phyloP scores from a whole-genome alignment of 1,140 invertebrate species.

The Telenomus remus region DNA sequence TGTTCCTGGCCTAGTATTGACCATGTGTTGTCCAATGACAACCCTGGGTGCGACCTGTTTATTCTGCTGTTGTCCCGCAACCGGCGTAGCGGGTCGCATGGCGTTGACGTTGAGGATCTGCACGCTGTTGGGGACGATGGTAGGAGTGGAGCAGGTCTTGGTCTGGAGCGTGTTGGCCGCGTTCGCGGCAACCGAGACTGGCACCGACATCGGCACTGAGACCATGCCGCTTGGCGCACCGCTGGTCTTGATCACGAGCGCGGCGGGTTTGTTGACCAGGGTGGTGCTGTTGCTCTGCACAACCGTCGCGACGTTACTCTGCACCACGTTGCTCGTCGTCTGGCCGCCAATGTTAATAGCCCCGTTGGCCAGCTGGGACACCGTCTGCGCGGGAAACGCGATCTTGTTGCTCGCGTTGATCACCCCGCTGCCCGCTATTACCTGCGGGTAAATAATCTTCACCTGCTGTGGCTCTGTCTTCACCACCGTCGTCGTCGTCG shows the following conservation, averaged over 20 bases:
- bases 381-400: conserved; percentile 77
- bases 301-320: conserved; percentile 57
- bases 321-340: conserved; percentile 61
- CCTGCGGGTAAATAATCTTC: conserved; percentile 63
- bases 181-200: conserved; percentile 74
- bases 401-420: conserved; percentile 69
- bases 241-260: conserved; percentile 82
- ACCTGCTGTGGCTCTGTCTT: conserved; percentile 20
- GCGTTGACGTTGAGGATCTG: conserved; percentile 87
- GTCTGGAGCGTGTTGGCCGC: conserved; percentile 75
- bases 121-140: conserved; percentile 83
- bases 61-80: conserved; percentile 83
- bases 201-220: conserved; percentile 82
- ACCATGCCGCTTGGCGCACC: conserved; percentile 79
- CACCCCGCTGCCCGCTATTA: conserved; percentile 67
- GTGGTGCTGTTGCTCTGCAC: conserved; percentile 46
- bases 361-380: conserved; percentile 69
- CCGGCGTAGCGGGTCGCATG: conserved; percentile 82
- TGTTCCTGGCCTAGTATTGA: conserved; percentile 85
- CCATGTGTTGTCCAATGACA: conserved; percentile 87
- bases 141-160: conserved; percentile 77
- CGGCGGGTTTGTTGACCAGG: conserved; percentile 78
- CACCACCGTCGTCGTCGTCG: conserved; percentile 1
- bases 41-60: conserved; percentile 84
- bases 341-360: conserved; percentile 66